phyloP scores from a whole-genome alignment of 1,140 invertebrate genomes.

The Mycetomoellerius zeteki region DNA sequence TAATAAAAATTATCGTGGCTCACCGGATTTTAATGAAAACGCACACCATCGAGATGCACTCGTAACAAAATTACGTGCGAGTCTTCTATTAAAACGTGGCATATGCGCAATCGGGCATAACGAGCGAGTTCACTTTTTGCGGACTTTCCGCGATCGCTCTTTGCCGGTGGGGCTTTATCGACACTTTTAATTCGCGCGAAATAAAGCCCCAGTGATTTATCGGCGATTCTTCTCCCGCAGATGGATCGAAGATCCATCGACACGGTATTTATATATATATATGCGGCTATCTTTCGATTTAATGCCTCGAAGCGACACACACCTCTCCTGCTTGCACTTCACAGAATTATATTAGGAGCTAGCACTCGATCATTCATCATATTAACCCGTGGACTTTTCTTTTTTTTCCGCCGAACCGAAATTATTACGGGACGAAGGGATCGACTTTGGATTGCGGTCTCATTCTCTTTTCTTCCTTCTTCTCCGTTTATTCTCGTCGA shows the following conservation, averaged over 20 bases:
- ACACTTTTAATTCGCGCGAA: slow-evolving; percentile 64
- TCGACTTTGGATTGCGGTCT: slow-evolving; percentile 25
- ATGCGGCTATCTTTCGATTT: slow-evolving; percentile 49
- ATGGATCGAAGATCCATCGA: slow-evolving; percentile 48
- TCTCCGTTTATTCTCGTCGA: background rate
- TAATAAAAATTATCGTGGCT: slow-evolving; percentile 6
- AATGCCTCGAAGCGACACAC: slow-evolving; percentile 45
- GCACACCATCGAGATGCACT: background rate
- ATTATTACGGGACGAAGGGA: slow-evolving; percentile 34
- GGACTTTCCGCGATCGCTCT: slow-evolving; percentile 49
- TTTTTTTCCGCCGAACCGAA: slow-evolving; percentile 12
- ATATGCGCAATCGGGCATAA: slow-evolving; percentile 6
- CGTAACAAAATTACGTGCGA: slow-evolving; percentile 22
- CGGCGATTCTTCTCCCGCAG: slow-evolving; percentile 10
- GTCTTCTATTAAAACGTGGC: background rate
- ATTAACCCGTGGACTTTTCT: slow-evolving; percentile 22
- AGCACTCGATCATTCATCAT: slow-evolving; percentile 57
- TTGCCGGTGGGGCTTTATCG: slow-evolving; percentile 36
- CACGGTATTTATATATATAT: slow-evolving; percentile 36
- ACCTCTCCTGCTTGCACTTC: slow-evolving; percentile 43
- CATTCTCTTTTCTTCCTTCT: background rate
- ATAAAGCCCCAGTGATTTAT: slow-evolving; percentile 65
- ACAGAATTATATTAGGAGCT: slow-evolving; percentile 50
- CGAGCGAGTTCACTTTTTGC: slow-evolving; percentile 40
- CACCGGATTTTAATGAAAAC: background rate